Base-by-base conservation (phyloP, 2,113 vertebrate genomes). In the Plestiodon gilberti region DNA sequence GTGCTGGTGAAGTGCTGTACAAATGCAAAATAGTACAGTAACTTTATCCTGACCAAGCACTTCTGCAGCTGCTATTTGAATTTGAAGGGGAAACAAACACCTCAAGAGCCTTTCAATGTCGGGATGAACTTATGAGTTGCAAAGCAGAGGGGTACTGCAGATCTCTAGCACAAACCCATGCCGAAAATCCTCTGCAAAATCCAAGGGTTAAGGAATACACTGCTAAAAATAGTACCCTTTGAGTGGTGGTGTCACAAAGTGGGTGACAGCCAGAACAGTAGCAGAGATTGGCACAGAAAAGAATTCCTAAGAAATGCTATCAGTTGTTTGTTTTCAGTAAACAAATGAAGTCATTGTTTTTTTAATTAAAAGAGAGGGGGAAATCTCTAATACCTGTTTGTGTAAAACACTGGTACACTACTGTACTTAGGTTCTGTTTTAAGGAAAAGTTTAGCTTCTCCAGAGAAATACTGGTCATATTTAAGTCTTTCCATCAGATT, bases 271-370 rank as follows among this genome's bases (percentile, higher is more conserved):
- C 90, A 91, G 89, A 92, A 79, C 82, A 87, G 86, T 83, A 93
- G 93, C 92, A 93, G 94, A 93, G 89, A 87, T 17, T 1, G 0
- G 83, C 85, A 93, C 87, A 92, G 92, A 95, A 86, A 81, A 83
- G 82, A 88, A 89, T 87, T 75, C 84, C 81, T 78, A 94, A 93
- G 87, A 93, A 94, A 90, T 70, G 55, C 71, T 87, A 93, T 92
- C 93, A 93, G 87, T 89, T 95, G 90, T 92, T 92, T 93, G 90
- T 93, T 94, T 95, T 93, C 90, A 92, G 93, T 89, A 95, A 95
- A 95, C 94, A 91, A 91, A 86, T 93, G 88, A 93, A 94, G 88
- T 94, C 87, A 93, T 93, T 85, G 85, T 80, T 73, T 79, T 81
- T 92, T 80, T 82, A 65, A 25, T 57, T 70, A 38, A 59, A 59